phyloP scores from a whole-genome alignment of 2,888 invertebrate species.

The Tachina fera region DNA sequence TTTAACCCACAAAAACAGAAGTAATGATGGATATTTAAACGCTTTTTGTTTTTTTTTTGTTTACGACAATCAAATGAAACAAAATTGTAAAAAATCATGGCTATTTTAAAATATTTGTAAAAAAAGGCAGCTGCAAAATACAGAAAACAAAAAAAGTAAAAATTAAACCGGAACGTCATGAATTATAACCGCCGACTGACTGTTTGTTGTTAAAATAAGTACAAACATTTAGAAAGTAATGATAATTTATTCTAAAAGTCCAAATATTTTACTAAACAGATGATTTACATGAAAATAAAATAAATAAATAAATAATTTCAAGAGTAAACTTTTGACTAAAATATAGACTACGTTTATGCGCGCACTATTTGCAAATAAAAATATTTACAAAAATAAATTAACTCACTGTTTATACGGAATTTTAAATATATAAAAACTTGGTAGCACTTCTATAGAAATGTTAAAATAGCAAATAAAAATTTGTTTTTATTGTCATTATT shows the following conservation, averaged over 20 bases:
- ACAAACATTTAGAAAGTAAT: slow-evolving; percentile 19
- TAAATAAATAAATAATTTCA: no score
- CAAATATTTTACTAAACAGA: not conserved
- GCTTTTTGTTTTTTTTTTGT: not conserved
- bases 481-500: no score
- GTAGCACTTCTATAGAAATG: no score
- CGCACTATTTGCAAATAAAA: no score
- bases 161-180: slow-evolving; percentile 1
- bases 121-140: slow-evolving; percentile 44
- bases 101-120: slow-evolving; percentile 34
- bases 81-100: slow-evolving; percentile 15
- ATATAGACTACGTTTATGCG: no score
- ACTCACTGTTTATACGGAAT: no score
- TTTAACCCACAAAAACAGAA: slow-evolving; percentile 29
- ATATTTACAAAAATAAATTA: no score
- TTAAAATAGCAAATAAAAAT: no score
- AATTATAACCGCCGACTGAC: not conserved
- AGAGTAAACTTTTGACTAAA: no score
- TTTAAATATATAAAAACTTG: no score
- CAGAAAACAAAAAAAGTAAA: not conserved
- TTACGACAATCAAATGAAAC: slow-evolving; percentile 40
- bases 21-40: slow-evolving; percentile 47
- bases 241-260: not conserved
- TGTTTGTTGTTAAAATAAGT: not conserved
- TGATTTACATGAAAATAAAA: not conserved